These are phyloP conservation scores for Atractosteus spatula DNA, from an alignment of 2,113 vertebrate genomes.

Conservation along the genomic window DNA sequence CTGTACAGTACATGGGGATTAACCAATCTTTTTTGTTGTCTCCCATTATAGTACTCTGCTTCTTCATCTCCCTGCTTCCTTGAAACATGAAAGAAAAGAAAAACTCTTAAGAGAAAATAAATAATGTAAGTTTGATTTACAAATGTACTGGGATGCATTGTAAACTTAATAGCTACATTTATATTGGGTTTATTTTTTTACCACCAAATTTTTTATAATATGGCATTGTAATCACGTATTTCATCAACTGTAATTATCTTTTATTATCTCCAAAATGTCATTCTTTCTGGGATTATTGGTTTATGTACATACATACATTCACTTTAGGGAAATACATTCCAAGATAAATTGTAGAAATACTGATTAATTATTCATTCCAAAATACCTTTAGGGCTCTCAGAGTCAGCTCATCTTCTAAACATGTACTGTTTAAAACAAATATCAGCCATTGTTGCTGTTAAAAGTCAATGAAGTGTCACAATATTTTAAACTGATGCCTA, in stretches of 20 bases:
- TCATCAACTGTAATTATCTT: conserved; percentile 13
- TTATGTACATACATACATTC: background rate
- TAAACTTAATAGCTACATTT: conserved; percentile 13
- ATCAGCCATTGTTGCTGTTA: conserved; percentile 14
- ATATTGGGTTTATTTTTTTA: background rate
- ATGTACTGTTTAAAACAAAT: background rate
- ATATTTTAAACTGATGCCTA: conserved; percentile 13
- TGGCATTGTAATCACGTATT: background rate
- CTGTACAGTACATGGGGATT: background rate
- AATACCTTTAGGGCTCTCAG: conserved; percentile 1
- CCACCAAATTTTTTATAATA: background rate
- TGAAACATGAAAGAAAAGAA: no score
- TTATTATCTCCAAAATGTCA: conserved; percentile 11
- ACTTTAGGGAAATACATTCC: background rate
- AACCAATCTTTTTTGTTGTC: background rate
- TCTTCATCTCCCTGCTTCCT: no score
- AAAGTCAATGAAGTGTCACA: conserved; percentile 20
- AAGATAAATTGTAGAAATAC: background rate
- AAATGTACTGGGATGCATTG: background rate
- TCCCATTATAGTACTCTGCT: background rate
- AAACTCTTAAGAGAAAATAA: background rate
- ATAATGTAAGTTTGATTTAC: background rate
- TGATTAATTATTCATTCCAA: conserved; percentile 17
- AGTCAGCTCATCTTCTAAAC: conserved; percentile 3
- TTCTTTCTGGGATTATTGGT: conserved; percentile 5